phyloP scores from a whole-genome alignment of 2,797 vertebrate species.

The Anguilla obscura region DNA sequence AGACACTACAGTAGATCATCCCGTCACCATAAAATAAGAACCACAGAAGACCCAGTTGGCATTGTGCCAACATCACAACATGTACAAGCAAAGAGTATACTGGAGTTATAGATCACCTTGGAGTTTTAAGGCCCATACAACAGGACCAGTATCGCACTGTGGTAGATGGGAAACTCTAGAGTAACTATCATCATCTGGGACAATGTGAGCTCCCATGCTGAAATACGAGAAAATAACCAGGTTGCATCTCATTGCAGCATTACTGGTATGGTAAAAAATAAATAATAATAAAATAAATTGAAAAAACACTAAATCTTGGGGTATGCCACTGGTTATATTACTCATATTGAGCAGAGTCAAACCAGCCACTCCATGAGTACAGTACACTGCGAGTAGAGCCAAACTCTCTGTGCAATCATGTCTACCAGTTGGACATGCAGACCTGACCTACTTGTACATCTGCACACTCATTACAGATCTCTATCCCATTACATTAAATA shows the following conservation, averaged over 20 bases:
- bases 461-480: constrained; percentile 40
- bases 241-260: too few relatives aligned
- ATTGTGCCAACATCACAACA: background rate
- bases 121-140: background rate
- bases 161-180: background rate
- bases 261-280: background rate
- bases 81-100: background rate
- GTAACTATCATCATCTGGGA: background rate
- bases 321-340: background rate
- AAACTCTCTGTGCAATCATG: background rate
- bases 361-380: background rate
- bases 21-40: background rate
- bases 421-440: background rate
- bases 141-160: background rate
- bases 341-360: background rate
- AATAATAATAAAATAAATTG: background rate
- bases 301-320: background rate
- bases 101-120: background rate
- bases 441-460: constrained; percentile 51
- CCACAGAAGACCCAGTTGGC: background rate
- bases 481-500: constrained; percentile 41
- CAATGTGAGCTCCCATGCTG: too few relatives aligned
- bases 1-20: background rate
- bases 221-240: too few relatives aligned
- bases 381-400: background rate